These are phyloP conservation scores for Lochmaea capreae DNA, from an alignment of 2,888 invertebrate species.

Conservation along the genomic window DNA sequence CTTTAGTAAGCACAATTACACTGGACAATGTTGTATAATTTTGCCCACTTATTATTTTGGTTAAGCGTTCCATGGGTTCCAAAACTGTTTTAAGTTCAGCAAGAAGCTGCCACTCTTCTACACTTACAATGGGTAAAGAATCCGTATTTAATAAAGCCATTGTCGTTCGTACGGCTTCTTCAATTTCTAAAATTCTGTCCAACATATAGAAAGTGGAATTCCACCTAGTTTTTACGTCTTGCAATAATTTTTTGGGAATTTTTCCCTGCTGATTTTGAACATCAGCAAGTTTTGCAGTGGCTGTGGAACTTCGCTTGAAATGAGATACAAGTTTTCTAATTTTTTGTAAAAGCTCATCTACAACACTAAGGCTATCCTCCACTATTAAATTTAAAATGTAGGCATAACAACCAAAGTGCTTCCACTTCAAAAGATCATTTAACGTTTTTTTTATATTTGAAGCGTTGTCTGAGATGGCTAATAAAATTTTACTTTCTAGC, in stretches of 20 bases:
- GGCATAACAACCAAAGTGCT: no score
- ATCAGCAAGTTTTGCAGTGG: not conserved
- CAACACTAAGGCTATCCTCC: not conserved
- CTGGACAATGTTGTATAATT: conserved; percentile 45
- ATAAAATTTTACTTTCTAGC: no score
- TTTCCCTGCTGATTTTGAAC: conserved; percentile 33
- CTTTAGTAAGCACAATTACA: conserved; percentile 47
- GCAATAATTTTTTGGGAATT: conserved; percentile 36
- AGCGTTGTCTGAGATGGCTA: no score
- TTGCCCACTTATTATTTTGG: conserved; percentile 44
- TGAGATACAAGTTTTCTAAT: not conserved
- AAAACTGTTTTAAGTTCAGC: conserved; percentile 42
- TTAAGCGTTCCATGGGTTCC: conserved; percentile 47
- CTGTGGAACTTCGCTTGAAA: not conserved
- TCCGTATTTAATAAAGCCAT: conserved; percentile 37
- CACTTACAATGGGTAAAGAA: not conserved
- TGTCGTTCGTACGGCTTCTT: conserved; percentile 42
- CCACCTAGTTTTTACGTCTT: conserved; percentile 47
- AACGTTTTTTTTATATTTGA: no score
- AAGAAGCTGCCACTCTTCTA: conserved; percentile 40
- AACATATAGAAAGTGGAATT: conserved; percentile 50
- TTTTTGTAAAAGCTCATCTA: not conserved
- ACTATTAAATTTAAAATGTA: no score
- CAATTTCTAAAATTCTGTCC: conserved; percentile 42
- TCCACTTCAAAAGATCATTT: no score